Conservation (phyloP, 2,888 invertebrate genomes). For the Stramonita haemastoma region DNA sequence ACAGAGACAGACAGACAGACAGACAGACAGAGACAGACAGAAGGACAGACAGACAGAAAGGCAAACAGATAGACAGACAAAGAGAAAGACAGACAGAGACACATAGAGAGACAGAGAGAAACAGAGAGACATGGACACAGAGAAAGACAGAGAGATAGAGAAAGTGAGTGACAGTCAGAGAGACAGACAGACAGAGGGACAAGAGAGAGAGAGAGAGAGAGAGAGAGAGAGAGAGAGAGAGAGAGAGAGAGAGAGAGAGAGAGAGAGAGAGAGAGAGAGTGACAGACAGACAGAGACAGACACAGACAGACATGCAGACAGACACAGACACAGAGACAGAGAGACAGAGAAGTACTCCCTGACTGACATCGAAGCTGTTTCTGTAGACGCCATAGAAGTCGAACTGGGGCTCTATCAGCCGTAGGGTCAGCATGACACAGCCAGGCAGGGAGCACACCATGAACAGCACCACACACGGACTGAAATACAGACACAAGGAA, state of each 20-base stretch:
- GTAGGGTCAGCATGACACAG: background rate
- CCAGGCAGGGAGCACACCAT: slow-evolving; percentile 17
- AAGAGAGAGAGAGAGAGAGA: background rate
- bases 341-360: background rate
- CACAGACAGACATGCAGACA: slow-evolving; percentile 1
- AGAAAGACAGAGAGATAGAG: too few relatives aligned
- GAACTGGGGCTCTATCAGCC: slow-evolving; percentile 21
- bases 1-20: too few relatives aligned
- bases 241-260: background rate
- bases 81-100: background rate
- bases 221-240: background rate
- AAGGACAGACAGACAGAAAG: background rate
- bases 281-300: background rate
- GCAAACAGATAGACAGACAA: background rate
- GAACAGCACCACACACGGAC: slow-evolving; percentile 25
- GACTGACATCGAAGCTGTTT: slow-evolving; percentile 5
- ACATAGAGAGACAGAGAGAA: background rate
- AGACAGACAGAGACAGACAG: background rate
- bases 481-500: background rate
- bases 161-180: too few relatives aligned
- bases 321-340: background rate
- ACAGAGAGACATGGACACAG: background rate
- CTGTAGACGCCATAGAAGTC: slow-evolving; percentile 8
- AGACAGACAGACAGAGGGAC: background rate
- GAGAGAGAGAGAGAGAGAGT: background rate